Evolutionary conservation across 2,797 vertebrate genomes (phyloP).

Genomic region (Pseudomugil gertrudae): DNA sequence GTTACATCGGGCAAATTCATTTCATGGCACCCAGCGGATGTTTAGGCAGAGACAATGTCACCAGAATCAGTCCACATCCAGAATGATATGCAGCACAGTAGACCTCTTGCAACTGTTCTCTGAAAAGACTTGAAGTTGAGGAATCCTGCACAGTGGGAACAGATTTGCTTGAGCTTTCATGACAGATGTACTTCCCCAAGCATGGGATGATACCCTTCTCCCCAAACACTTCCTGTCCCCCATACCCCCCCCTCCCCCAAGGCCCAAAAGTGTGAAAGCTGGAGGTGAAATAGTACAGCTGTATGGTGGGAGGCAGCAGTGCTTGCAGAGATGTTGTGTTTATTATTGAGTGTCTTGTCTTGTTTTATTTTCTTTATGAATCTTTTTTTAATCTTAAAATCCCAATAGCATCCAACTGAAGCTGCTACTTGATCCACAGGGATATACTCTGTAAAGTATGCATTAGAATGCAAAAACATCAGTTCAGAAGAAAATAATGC

Average conservation of each 20-base stretch:
- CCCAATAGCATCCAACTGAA: background rate
- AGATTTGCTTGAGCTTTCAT: constrained; percentile 1
- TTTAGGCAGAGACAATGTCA: constrained; percentile 24
- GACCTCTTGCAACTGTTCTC: background rate
- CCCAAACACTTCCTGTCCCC: background rate
- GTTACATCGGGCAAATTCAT: constrained; percentile 19
- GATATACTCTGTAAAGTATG: no score
- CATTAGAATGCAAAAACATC: background rate
- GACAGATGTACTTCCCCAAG: constrained; percentile 13
- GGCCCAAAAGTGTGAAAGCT: constrained; percentile 44
- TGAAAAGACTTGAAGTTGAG: constrained; percentile 3
- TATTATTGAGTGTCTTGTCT: background rate
- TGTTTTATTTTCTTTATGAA: background rate
- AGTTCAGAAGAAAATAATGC: background rate
- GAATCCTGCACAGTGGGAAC: constrained; percentile 7
- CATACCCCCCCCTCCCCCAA: background rate
- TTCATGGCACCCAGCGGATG: constrained; percentile 7
- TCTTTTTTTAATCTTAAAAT: constrained; percentile 7
- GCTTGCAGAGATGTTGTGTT: constrained; percentile 13
- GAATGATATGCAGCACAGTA: background rate
- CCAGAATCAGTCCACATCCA: constrained; percentile 6
- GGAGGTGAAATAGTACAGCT: constrained; percentile 40
- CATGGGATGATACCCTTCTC: constrained; percentile 6
- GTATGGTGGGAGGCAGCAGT: constrained; percentile 4
- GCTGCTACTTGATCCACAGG: background rate